phyloP scores from a whole-genome alignment of 2,888 invertebrate genomes.

The Rhogogaster chlorosoma region DNA sequence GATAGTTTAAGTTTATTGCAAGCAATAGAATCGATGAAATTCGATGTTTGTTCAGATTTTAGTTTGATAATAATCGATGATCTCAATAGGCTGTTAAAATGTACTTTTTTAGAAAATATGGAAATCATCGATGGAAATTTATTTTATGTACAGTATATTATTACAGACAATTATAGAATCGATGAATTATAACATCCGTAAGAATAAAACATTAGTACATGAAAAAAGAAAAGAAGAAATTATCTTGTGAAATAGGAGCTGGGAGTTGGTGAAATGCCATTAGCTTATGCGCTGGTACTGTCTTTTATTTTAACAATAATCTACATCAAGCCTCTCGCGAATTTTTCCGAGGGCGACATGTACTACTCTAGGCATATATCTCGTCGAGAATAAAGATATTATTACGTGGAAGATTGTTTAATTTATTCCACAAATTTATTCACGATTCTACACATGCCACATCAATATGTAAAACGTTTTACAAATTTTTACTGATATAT shows the following conservation, averaged over 20 bases:
- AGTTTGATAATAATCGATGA: neutral
- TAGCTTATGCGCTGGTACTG: constrained; percentile 32
- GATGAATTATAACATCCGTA: constrained; percentile 8
- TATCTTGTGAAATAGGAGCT: constrained; percentile 9
- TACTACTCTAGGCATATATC: constrained; percentile 17
- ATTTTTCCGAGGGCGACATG: neutral
- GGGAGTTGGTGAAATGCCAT: constrained; percentile 18
- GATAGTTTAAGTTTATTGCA: neutral
- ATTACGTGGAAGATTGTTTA: neutral
- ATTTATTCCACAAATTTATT: constrained; percentile 22
- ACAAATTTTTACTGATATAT: constrained; percentile 53
- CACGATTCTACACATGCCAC: constrained; percentile 42
- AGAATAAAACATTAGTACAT: neutral
- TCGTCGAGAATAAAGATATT: constrained; percentile 15
- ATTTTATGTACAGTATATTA: constrained; percentile 32
- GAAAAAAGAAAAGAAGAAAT: neutral
- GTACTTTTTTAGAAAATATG: neutral
- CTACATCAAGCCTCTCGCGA: constrained; percentile 3
- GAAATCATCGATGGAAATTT: constrained; percentile 19
- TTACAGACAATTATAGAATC: neutral
- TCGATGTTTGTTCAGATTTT: neutral
- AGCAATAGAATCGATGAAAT: neutral
- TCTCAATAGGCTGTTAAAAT: neutral
- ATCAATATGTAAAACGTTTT: constrained; percentile 51
- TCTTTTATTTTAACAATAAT: constrained; percentile 34